Evolutionary conservation across 2,888 invertebrate species (phyloP), one percentile per base, ranked within the genome.

Genomic region (Lasioglossum morio): DNA sequence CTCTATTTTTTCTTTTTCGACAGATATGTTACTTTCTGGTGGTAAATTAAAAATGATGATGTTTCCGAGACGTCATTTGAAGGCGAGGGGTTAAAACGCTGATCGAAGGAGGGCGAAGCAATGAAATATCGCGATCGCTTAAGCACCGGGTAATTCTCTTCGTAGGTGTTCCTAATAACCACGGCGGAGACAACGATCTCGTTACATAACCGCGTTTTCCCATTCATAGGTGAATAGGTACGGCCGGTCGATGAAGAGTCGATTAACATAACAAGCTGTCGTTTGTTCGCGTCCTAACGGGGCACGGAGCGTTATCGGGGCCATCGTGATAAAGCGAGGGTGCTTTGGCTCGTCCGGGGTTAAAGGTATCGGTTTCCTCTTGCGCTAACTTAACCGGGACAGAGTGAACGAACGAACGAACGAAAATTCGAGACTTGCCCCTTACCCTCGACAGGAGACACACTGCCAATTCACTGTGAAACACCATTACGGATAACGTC

Each of bases 191-290:
- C 72, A 30, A 27, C 53, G 75, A 81, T 77, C 40, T 77, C 43
- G 81, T 81, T 81, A 69, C 81, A 27, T 85, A 84, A 80, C 79
- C 46, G 77, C 80, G 43, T 85, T 84, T 82, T 84, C 83, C 72
- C 82, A 82, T 81, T 85, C 84, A 82, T 72, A 77, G 66, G 76
- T 72, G 86, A 76, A 77, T 79, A 60, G 78, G 79, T 86, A 87
- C 81, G 63, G 72, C 63, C 84, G 91, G 79, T 89, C 92, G 91
- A 92, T 92, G 90, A 89, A 91, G 90, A 92, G 90, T 87, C 91
- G 92, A 93, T 93, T 93, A 93, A 91, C 93, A 92, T 93, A 93
- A 93, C 91, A 90, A 90, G 91, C 90, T 77, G 87, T 83, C 88
- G 85, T 84, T 88, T 87, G 86, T 89, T 90, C 84, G 85, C 86